A percentile compares a stretch with the other conserved stretches of the same genome.
phyloP scores from a whole-genome alignment of 2,888 invertebrate genomes.

The Cephus sareptanus region DNA sequence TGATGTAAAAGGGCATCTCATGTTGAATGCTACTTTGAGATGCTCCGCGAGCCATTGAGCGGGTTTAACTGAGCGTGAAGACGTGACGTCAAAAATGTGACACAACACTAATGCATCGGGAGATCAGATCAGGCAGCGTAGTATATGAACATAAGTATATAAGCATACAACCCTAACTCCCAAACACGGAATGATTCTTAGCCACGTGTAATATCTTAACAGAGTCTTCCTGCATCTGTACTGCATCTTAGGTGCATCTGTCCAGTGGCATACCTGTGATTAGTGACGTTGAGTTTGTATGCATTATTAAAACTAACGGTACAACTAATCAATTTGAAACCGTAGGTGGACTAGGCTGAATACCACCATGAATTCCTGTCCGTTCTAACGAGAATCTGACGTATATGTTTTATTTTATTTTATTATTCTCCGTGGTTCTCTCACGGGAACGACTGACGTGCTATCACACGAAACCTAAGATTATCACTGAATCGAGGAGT shows the following conservation, averaged over 20 bases:
- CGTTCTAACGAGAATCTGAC: background rate
- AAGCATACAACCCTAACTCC: background rate
- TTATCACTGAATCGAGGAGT: background rate
- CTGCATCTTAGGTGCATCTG: background rate
- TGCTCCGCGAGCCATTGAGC: background rate
- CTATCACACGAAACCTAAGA: background rate
- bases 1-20: background rate
- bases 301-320: conserved; percentile 5
- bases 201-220: background rate
- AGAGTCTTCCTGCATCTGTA: background rate
- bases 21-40: background rate
- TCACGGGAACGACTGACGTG: background rate
- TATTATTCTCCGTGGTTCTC: background rate
- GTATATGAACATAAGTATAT: background rate
- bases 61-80: conserved; percentile 6
- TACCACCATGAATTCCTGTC: background rate
- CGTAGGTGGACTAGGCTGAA: background rate
- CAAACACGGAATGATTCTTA: background rate
- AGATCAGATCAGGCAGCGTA: background rate
- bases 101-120: conserved; percentile 1
- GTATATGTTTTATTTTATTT: background rate
- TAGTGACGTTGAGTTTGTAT: conserved; percentile 1
- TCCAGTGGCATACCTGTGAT: background rate
- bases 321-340: conserved; percentile 6
- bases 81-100: background rate